phyloP scores from a whole-genome alignment of 1,140 invertebrate genomes.

The Aphaenogaster ashmeadi region DNA sequence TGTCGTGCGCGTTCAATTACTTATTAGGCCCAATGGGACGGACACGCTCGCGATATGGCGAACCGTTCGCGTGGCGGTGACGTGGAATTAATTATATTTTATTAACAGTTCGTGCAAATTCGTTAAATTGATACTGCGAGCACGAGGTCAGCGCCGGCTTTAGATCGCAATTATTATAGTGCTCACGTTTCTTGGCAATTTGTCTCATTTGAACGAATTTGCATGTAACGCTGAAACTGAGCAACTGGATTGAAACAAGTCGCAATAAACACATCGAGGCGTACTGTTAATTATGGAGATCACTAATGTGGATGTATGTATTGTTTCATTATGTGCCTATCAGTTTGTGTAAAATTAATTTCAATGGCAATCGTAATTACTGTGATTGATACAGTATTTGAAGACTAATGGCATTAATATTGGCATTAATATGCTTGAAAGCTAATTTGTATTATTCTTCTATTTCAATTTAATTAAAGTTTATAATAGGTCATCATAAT shows the following conservation, averaged over 20 bases:
- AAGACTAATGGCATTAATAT: background rate
- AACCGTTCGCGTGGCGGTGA: slow-evolving; percentile 2
- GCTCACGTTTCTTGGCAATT: slow-evolving; percentile 12
- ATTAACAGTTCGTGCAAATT: slow-evolving; percentile 46
- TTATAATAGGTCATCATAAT: background rate
- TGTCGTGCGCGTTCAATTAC: slow-evolving; percentile 68
- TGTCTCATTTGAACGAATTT: slow-evolving; percentile 18
- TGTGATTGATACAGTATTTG: background rate
- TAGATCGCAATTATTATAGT: slow-evolving; percentile 11
- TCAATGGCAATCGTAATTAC: background rate
- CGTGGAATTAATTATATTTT: slow-evolving; percentile 59
- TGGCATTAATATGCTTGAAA: background rate
- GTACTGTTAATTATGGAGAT: background rate
- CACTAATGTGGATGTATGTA: background rate
- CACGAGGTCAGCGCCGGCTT: slow-evolving; percentile 41
- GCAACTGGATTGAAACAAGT: background rate
- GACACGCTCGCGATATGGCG: background rate
- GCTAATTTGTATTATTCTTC: background rate
- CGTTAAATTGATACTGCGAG: slow-evolving; percentile 37
- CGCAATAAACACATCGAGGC: background rate
- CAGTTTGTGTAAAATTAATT: background rate
- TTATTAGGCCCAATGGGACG: slow-evolving; percentile 45
- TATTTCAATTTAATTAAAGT: background rate
- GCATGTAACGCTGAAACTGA: slow-evolving; percentile 18
- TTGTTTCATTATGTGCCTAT: background rate